These are phyloP conservation scores for Clostera curtula DNA, from an alignment of 2,888 invertebrate genomes.

Conservation along the genomic window DNA sequence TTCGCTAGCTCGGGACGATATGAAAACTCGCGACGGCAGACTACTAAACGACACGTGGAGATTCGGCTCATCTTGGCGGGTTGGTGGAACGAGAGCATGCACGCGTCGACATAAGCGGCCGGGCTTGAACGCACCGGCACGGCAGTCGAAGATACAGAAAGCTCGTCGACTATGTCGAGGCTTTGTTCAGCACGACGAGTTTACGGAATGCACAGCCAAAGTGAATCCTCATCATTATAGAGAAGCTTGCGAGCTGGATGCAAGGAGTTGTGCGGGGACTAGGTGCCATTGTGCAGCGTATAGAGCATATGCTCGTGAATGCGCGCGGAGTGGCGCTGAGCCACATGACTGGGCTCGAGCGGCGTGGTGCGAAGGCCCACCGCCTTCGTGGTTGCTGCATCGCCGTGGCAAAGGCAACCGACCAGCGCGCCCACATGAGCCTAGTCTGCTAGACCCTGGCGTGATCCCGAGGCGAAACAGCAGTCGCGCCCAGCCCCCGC, in stretches of 20 bases:
- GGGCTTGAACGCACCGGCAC: constrained; percentile 54
- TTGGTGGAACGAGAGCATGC: constrained; percentile 86
- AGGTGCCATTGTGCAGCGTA: constrained; percentile 93
- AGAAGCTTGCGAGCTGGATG: constrained; percentile 89
- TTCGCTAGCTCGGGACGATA: constrained; percentile 88
- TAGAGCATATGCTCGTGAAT: constrained; percentile 91
- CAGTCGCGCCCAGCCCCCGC: constrained; percentile 57
- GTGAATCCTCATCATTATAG: constrained; percentile 89
- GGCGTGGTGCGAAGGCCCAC: constrained; percentile 77
- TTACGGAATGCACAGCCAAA: constrained; percentile 85
- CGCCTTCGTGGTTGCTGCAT: constrained; percentile 55
- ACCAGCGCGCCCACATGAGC: constrained; percentile 15
- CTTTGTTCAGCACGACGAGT: constrained; percentile 70
- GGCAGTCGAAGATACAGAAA: constrained; percentile 61
- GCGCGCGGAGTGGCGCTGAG: constrained; percentile 83
- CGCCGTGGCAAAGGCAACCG: no score
- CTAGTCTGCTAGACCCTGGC: constrained; percentile 37
- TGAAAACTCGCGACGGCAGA: constrained; percentile 80
- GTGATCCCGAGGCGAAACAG: constrained; percentile 45
- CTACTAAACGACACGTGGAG: constrained; percentile 79
- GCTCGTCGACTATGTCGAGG: constrained; percentile 69
- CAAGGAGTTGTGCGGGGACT: constrained; percentile 88
- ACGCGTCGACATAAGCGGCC: constrained; percentile 73
- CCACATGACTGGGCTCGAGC: constrained; percentile 82
- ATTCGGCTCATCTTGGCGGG: constrained; percentile 94